Evolutionary conservation across 2,888 invertebrate genomes (phyloP).

Genomic region (Candidula unifasciata): DNA sequence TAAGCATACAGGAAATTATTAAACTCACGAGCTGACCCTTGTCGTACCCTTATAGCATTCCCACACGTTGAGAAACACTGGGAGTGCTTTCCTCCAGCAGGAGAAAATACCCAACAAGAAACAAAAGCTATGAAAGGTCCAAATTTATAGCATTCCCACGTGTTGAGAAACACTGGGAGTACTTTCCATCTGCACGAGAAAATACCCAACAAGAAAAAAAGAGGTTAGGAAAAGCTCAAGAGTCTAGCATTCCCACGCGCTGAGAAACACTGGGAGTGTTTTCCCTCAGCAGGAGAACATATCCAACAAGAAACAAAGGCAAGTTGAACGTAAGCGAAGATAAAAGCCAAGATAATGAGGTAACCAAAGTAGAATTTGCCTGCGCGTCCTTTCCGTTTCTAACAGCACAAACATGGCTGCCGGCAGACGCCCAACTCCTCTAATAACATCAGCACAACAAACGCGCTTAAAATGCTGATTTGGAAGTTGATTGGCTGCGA

Average conservation of each 20-base stretch:
- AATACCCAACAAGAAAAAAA: no score
- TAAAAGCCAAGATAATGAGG: constrained; percentile 24
- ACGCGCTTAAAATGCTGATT: constrained; percentile 25
- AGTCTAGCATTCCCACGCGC: not conserved
- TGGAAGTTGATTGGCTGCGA: constrained; percentile 39
- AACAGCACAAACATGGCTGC: constrained; percentile 6
- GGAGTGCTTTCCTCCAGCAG: no score
- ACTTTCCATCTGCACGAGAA: no score
- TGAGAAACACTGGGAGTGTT: not conserved
- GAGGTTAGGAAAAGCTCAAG: no score
- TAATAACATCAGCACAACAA: constrained; percentile 34
- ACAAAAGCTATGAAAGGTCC: no score
- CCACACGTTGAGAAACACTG: no score
- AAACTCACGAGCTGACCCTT: no score
- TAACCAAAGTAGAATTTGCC: constrained; percentile 4
- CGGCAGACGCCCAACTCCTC: not conserved
- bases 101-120: no score
- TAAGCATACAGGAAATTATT: no score
- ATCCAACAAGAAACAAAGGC: not conserved
- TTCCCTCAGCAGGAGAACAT: not conserved
- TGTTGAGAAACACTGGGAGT: no score
- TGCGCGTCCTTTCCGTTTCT: constrained; percentile 2
- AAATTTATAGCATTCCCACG: no score
- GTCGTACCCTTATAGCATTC: no score
- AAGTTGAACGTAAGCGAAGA: not conserved